Evolutionary conservation across 1,140 invertebrate species (phyloP).

Genomic region (Belonocnema kinseyi): DNA sequence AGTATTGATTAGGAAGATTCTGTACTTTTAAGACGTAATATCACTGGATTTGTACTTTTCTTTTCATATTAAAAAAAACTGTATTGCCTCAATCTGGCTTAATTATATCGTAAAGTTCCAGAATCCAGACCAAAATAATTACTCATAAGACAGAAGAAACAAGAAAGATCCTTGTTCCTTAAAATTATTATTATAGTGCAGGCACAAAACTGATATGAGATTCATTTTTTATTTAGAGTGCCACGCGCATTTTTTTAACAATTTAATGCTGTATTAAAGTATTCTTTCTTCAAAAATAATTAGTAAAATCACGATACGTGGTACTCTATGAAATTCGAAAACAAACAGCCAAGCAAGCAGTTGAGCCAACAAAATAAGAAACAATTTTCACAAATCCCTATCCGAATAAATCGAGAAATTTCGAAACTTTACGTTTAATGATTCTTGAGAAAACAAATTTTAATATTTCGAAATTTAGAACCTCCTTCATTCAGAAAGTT

Average conservation of each 20-base stretch:
- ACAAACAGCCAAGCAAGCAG: constrained; percentile 49
- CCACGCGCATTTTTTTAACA: background rate
- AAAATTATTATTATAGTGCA: constrained; percentile 22
- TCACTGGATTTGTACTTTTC: too few species aligned
- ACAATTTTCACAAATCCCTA: too few species aligned
- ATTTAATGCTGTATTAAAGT: background rate
- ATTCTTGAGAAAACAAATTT: too few species aligned
- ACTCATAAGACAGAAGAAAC: background rate
- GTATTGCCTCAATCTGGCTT: background rate
- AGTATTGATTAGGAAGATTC: too few species aligned
- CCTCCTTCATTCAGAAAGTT: too few species aligned
- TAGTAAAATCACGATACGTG: background rate
- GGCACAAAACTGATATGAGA: constrained; percentile 11
- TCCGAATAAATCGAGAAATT: too few species aligned
- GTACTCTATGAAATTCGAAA: background rate
- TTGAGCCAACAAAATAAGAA: constrained; percentile 3
- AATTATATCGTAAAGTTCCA: constrained; percentile 10
- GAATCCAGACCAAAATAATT: background rate
- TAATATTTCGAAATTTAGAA: too few species aligned
- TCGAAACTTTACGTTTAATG: too few species aligned
- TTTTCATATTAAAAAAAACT: too few species aligned
- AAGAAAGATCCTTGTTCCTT: constrained; percentile 15
- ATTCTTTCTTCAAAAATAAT: background rate
- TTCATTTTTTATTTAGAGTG: constrained; percentile 10
- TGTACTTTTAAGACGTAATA: too few species aligned